Base-by-base conservation (phyloP, 2,113 vertebrate genomes). In the Polypterus bichir region DNA sequence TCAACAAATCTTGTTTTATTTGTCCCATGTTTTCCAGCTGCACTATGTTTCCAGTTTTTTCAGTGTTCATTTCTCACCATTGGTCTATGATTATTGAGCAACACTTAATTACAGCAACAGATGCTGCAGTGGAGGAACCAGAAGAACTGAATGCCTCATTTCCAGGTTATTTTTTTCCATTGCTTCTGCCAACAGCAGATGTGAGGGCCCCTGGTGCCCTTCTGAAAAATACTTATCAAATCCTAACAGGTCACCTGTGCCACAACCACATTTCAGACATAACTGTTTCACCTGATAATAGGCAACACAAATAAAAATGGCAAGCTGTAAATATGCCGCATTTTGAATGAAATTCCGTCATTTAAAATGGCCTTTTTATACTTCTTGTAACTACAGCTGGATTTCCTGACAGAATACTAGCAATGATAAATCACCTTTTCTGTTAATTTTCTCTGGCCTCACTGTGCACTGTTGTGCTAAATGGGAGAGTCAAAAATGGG, bases 101-200 rank as follows among this genome's bases (percentile, higher is more conserved):
- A 88, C 91, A 96, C 93, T 98, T 98, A 97, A 98, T 97, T 97
- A 97, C 90, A 92, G 91, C 90, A 94, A 94, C 92, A 94, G 93
- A 93, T 89, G 87, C 89, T 91, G 88, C 87, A 93, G 89, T 91
- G 91, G 91, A 92, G 90, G 89, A 92, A 89, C 89, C 88, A 85
- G 85, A 80, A 89, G 91, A 91, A 89, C 89, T 88, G 90, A 91
- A 89, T 73, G 84, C 91, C 90, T 91, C 88, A 89, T 91, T 97
- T 97, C 91, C 92, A 95, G 93, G 95, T 97, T 92, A 95, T 96
- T 94, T 94, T 96, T 95, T 93, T 92, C 86, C 90, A 85, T 87
- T 86, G 78, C 81, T 88, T 89, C 90, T 93, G 91, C 92, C 93
- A 97, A 83, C 91, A 88, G 90, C 93, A 96, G 95, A 92, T 97